Evolutionary conservation across 2,888 invertebrate species (phyloP).

Genomic region (Hemistola chrysoprasaria): DNA sequence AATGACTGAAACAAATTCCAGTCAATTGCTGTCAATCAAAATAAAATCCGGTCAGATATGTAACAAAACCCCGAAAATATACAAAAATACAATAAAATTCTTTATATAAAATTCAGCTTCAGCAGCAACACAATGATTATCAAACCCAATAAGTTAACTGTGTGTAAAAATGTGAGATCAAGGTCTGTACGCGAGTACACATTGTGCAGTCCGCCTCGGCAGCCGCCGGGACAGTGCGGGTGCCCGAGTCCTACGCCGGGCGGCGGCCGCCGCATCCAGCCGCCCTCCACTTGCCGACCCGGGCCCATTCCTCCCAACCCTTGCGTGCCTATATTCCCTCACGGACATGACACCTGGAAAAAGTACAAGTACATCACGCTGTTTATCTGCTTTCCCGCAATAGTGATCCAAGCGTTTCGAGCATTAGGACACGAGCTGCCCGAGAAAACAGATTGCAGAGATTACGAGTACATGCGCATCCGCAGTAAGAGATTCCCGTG

Average conservation of each 20-base stretch:
- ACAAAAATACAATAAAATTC: too few species aligned
- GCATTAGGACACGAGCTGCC: conserved; percentile 35
- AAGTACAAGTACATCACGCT: conserved; percentile 53
- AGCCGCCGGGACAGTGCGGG: conserved; percentile 41
- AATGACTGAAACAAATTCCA: too few species aligned
- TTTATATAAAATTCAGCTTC: too few species aligned
- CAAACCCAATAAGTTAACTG: too few species aligned
- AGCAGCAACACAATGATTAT: too few species aligned
- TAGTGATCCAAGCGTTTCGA: conserved; percentile 46
- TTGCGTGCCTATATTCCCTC: conserved; percentile 52
- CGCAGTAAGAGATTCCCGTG: conserved; percentile 94
- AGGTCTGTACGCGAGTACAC: conserved; percentile 34
- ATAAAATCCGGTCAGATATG: too few species aligned
- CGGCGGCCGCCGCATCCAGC: conserved; percentile 44
- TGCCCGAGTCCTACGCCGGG: conserved; percentile 43
- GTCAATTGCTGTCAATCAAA: too few species aligned
- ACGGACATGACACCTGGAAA: conserved; percentile 52
- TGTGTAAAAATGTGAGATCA: too few species aligned
- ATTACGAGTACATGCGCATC: conserved; percentile 89
- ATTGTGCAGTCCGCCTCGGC: conserved; percentile 49
- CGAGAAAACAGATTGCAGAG: conserved; percentile 52
- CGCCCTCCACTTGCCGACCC: conserved; percentile 46
- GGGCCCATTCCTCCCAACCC: conserved; percentile 49
- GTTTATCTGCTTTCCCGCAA: conserved; percentile 56
- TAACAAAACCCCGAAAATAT: too few species aligned